These are phyloP conservation scores for Ochropleura plecta DNA, from an alignment of 2,888 invertebrate genomes.

Conservation along the genomic window DNA sequence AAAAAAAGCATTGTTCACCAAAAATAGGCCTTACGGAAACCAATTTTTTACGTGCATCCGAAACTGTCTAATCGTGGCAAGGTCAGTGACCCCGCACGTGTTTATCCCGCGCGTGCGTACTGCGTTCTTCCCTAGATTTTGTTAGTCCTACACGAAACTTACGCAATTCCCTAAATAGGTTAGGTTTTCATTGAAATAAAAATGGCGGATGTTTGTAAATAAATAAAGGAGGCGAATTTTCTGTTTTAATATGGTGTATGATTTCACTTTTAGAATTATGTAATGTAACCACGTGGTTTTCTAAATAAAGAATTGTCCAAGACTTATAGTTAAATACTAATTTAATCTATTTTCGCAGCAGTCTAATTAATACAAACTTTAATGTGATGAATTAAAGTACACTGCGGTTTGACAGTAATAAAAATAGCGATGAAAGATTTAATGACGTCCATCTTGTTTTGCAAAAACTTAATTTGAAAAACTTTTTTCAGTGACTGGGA, in stretches of 20 bases:
- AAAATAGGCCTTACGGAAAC: constrained; percentile 36
- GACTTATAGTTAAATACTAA: neutral
- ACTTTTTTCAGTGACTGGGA: neutral
- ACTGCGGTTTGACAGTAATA: neutral
- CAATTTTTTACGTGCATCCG: constrained; percentile 29
- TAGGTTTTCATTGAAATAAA: constrained; percentile 21
- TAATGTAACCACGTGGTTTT: neutral
- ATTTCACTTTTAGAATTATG: neutral
- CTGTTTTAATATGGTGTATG: no score
- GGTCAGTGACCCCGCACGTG: constrained; percentile 66
- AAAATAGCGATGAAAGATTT: neutral
- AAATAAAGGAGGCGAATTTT: neutral
- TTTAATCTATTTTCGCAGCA: neutral
- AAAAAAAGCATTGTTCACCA: neutral
- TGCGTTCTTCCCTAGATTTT: constrained; percentile 40
- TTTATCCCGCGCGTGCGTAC: constrained; percentile 56
- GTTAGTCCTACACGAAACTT: constrained; percentile 9
- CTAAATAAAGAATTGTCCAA: neutral
- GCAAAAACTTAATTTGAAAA: neutral
- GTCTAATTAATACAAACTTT: neutral
- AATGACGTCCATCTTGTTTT: neutral
- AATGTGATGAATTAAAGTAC: no score
- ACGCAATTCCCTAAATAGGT: constrained; percentile 19
- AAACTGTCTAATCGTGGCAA: constrained; percentile 52
- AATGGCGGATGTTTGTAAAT: neutral